These are phyloP conservation scores for Thalassaphorura encarpata DNA, from an alignment of 1,140 invertebrate genomes.

Conservation along the genomic window DNA sequence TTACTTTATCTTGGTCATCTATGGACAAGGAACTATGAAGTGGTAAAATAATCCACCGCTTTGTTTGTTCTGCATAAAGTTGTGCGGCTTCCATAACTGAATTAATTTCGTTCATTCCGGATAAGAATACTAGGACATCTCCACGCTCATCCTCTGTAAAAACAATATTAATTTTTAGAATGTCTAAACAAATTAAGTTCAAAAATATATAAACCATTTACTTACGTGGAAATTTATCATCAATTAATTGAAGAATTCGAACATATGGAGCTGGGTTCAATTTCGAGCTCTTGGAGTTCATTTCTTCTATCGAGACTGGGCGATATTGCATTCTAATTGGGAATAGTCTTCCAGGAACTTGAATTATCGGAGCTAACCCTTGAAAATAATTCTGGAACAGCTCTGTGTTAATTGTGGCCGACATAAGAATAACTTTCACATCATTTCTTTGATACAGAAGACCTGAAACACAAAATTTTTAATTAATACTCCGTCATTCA, in stretches of 20 bases:
- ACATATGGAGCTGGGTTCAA: slow-evolving; percentile 87
- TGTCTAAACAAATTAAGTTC: slow-evolving; percentile 9
- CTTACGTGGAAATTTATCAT: slow-evolving; percentile 70
- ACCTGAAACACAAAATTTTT: too few species aligned
- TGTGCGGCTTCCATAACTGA: slow-evolving; percentile 76
- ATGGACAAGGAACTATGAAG: slow-evolving; percentile 88
- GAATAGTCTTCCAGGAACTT: slow-evolving; percentile 87
- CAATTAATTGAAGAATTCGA: slow-evolving; percentile 82
- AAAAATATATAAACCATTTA: slow-evolving; percentile 19
- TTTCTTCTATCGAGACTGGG: slow-evolving; percentile 65
- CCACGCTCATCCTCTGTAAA: slow-evolving; percentile 70
- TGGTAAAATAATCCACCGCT: slow-evolving; percentile 86
- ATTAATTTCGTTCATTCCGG: slow-evolving; percentile 91
- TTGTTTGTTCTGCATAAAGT: slow-evolving; percentile 66
- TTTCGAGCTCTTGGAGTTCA: slow-evolving; percentile 54
- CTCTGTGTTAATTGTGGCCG: slow-evolving; percentile 94
- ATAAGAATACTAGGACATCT: slow-evolving; percentile 92
- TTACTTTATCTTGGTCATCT: slow-evolving; percentile 88
- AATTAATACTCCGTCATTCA: too few species aligned
- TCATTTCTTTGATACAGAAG: slow-evolving; percentile 65
- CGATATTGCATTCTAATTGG: slow-evolving; percentile 82
- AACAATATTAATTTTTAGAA: slow-evolving; percentile 31
- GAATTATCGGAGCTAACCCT: slow-evolving; percentile 65
- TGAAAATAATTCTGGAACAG: slow-evolving; percentile 86
- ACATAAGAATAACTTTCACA: slow-evolving; percentile 93